Evolutionary conservation across 2,113 vertebrate genomes (phyloP), one percentile per base, ranked within the genome.

Genomic region (Prionailurus viverrinus): DNA sequence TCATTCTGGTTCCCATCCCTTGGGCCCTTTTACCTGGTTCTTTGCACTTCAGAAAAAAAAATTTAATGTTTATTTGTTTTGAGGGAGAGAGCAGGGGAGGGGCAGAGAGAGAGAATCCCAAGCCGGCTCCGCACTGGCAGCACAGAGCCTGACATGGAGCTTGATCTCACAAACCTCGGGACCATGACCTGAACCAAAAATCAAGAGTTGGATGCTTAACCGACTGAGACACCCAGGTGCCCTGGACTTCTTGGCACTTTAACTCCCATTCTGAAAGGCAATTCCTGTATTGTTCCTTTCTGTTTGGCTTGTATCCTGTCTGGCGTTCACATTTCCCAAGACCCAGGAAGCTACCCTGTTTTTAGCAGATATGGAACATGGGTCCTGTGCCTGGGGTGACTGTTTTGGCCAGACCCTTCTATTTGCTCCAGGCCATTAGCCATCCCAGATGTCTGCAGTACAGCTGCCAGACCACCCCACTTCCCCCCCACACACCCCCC

Each of bases 241-340:
- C 58, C 21, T 61, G 21, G 23, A 61, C 21, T 73, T 58, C 68
- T 95, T 87, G 69, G 61, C 91, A 53, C 19, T 92, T 94, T 51
- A 25, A 18, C 19, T 95, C 15, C 68, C 36, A 33, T 36, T 65
- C 80, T n/a, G 63, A 95, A 98, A 97, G 71, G 51, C 12, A 63
- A 6, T 93, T 39, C 7, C 68, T 51, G 61, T 73, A 39, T 94
- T 78, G 9, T 51, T 89, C 36, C 13, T 29, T 25, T 81, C 69
- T 81, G 81, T 74, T 41, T 86, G 78, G 29, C n/a, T n/a, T 53
- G 85, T 51, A 86, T 90, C 90, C 84, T 88, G 69, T 29, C 80
- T 78, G 69, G 51, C 73, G 41, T 95, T 89, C 91, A 83, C 48
- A 69, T 95, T 87, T 94, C 87, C 39, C 5, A 27, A 88, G 68